Evolutionary conservation across 2,797 vertebrate genomes (phyloP), one percentile per base, ranked within the genome.

Genomic region (Notolepis coatsorum): DNA sequence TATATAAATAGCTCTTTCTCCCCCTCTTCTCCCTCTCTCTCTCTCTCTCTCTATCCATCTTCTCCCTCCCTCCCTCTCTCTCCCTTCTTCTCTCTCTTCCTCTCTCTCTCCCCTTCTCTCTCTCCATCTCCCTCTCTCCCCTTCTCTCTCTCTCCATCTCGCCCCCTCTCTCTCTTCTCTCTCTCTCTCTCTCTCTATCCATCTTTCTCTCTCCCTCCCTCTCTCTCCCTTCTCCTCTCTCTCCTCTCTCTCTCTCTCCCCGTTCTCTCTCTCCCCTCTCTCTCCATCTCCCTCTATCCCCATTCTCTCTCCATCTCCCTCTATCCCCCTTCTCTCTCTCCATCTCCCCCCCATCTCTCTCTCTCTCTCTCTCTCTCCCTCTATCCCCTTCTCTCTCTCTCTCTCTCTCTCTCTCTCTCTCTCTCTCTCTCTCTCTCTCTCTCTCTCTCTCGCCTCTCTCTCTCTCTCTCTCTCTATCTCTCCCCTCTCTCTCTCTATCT

Each of bases 11-110:
- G 17, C 9, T 8, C 18, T 10, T 33, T 33, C 71, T 62, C 59
- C 15, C 53, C 64, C 49, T 60, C 56, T 68, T 84, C 76, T 71
- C 63, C 71, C 24, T 13, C 27, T 17, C 39, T 45, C 65, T 65
- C 24, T 31, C 20, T 17, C 42, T 61, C 46, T 42, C 67, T 28
- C 45, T 47, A 42, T 37, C 58, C n/a, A n/a, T n/a, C n/a, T n/a
- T n/a, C n/a, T n/a, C n/a, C 46, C 25, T 15, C 12, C 38, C n/a
- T 42, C 0, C 7, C 20, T 7, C 2, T 33, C 12, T 21, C 37
- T 52, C 8, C 1, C 33, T 41, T 33, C 27, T 17, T 28, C 24
- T n/a, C 17, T 27, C 38, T 35, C 5, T 56, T 24, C 37, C 13
- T 30, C 24, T 38, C 0, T 46, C 28, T 30, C 21, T 51, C 28